phyloP scores from a whole-genome alignment of 1,140 invertebrate genomes.

The Brachionus sp. region DNA sequence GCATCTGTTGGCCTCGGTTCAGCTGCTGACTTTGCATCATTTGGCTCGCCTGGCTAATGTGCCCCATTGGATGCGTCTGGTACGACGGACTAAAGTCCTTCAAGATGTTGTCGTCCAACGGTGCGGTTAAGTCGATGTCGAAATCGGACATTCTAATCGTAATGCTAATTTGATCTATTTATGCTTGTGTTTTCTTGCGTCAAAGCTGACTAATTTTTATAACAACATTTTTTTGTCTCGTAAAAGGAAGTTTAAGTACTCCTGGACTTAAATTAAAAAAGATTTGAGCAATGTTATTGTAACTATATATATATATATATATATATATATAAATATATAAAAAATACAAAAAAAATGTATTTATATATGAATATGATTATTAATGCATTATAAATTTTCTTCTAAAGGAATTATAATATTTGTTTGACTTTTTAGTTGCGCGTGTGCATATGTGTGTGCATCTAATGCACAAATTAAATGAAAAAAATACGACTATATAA shows the following conservation, averaged over 20 bases:
- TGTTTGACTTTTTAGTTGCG: background rate
- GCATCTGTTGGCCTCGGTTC: background rate
- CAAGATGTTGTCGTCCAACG: slow-evolving; percentile 26
- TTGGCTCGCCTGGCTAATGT: background rate
- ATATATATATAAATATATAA: too few species aligned
- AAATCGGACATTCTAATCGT: slow-evolving; percentile 25
- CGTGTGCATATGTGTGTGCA: background rate
- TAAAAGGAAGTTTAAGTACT: background rate
- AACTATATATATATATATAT: too few species aligned
- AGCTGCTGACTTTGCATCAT: slow-evolving; percentile 1
- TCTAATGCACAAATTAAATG: background rate
- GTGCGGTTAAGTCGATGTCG: slow-evolving; percentile 36
- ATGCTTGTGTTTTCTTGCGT: background rate
- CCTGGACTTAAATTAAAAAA: background rate
- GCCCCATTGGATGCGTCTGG: background rate
- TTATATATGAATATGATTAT: background rate
- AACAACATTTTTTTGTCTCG: background rate
- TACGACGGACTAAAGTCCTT: slow-evolving; percentile 41
- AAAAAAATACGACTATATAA: background rate
- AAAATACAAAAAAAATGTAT: background rate
- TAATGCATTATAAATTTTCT: background rate
- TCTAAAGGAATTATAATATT: background rate
- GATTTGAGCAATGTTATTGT: background rate
- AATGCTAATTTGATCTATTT: background rate
- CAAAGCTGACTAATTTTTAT: background rate